Percentiles rank a stretch among this genome's conserved stretches.
phyloP scores from a whole-genome alignment of 2,113 vertebrate genomes.

The Corythornis cristatus region DNA sequence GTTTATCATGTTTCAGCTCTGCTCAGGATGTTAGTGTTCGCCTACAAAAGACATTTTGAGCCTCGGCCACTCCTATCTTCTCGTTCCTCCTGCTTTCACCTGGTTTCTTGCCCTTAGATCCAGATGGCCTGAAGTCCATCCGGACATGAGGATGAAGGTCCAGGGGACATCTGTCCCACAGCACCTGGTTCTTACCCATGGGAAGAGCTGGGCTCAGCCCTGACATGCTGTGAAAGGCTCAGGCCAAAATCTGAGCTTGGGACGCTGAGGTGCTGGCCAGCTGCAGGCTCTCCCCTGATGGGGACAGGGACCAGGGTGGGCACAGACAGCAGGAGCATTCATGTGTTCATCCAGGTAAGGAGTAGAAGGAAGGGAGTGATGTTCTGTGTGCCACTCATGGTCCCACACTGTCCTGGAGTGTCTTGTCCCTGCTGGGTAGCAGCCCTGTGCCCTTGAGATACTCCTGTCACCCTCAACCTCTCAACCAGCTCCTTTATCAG shows the following conservation, averaged over 20 bases:
- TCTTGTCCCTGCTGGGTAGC: neutral
- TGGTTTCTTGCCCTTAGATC: neutral
- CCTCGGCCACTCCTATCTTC: neutral
- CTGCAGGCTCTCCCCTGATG: neutral
- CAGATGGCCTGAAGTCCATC: neutral
- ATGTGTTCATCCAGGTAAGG: fast-evolving
- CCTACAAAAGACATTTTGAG: constrained; percentile 30
- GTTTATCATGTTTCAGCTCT: constrained; percentile 52
- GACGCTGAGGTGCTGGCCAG: neutral
- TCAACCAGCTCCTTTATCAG: neutral
- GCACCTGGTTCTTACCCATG: fast-evolving
- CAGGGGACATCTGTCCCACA: neutral
- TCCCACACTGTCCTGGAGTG: fast-evolving
- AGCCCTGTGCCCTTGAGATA: neutral
- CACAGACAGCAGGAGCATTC: neutral
- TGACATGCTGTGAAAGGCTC: neutral
- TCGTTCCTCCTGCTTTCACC: neutral
- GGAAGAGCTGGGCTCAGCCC: neutral
- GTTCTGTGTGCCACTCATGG: neutral
- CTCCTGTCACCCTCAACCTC: neutral
- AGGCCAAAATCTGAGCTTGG: fast-evolving
- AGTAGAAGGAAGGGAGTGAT: neutral
- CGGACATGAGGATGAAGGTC: neutral
- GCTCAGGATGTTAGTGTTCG: constrained; percentile 77
- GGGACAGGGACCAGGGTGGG: neutral